phyloP scores from a whole-genome alignment of 2,113 vertebrate genomes.

The Microtus oregoni region DNA sequence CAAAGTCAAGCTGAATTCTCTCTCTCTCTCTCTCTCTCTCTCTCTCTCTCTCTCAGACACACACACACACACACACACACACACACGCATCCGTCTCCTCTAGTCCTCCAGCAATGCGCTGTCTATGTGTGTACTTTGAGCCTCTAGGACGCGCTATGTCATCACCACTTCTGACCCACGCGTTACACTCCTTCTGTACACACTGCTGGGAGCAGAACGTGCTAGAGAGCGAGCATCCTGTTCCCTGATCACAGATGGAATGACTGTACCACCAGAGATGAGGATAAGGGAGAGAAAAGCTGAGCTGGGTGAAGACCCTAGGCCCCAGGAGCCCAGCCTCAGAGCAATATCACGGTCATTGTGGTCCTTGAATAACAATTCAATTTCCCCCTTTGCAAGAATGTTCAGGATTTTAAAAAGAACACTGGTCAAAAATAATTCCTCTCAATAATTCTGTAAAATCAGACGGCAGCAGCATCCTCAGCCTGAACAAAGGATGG shows the following conservation, averaged over 20 bases:
- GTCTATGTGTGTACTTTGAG: not conserved
- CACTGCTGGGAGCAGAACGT: not conserved
- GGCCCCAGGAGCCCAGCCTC: not conserved
- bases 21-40: no score
- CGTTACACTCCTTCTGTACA: not conserved
- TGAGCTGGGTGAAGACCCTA: not conserved
- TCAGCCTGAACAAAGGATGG: conserved; percentile 31
- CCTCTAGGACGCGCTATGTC: not conserved
- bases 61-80: no score
- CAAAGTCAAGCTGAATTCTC: not conserved
- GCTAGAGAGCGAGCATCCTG: no score
- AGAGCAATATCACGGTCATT: not conserved
- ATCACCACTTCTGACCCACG: not conserved
- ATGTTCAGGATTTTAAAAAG: conserved; percentile 51
- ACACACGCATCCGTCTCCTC: not conserved
- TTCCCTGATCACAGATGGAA: not conserved
- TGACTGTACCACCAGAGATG: not conserved
- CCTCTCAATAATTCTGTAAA: conserved; percentile 55
- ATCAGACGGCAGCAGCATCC: conserved; percentile 22
- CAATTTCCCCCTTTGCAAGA: conserved; percentile 19
- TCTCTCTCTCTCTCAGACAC: no score
- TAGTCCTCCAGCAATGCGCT: not conserved
- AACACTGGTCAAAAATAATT: not conserved
- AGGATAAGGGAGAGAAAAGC: not conserved
- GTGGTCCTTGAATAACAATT: not conserved